These are phyloP conservation scores for Meriones unguiculatus DNA, from an alignment of 2,113 vertebrate species.

Conservation along the genomic window DNA sequence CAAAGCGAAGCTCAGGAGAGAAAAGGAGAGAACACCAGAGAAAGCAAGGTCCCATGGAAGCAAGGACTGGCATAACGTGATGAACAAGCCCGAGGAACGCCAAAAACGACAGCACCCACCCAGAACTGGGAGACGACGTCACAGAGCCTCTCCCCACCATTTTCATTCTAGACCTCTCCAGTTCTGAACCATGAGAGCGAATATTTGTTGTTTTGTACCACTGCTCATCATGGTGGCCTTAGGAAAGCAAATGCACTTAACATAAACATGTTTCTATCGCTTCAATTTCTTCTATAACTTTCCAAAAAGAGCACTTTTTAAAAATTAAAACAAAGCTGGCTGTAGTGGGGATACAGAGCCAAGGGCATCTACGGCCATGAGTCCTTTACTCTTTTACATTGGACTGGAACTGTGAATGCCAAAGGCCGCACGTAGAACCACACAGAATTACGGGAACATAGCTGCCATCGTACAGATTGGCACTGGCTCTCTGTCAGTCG, in stretches of 20 bases:
- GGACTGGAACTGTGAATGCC: neutral
- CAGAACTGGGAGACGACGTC: neutral
- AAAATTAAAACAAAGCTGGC: neutral
- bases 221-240: neutral
- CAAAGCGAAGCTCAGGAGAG: neutral
- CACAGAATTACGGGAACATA: neutral
- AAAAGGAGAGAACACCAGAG: neutral
- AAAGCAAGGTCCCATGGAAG: neutral
- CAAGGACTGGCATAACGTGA: neutral
- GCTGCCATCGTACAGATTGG: neutral
- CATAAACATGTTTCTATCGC: too few species aligned
- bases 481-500: neutral
- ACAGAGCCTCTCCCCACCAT: too few species aligned
- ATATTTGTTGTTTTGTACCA: neutral
- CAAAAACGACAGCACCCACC: neutral
- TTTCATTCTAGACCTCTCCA: neutral
- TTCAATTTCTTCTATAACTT: neutral
- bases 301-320: neutral
- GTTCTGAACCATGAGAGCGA: neutral
- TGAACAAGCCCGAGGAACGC: neutral
- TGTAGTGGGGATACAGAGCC: neutral
- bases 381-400: neutral
- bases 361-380: neutral
- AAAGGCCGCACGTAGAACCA: neutral
- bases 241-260: neutral